Percentiles rank a stretch among this genome's conserved stretches.
Evolutionary conservation across 2,888 invertebrate species (phyloP).

Genomic region (Mythimna albipuncta): DNA sequence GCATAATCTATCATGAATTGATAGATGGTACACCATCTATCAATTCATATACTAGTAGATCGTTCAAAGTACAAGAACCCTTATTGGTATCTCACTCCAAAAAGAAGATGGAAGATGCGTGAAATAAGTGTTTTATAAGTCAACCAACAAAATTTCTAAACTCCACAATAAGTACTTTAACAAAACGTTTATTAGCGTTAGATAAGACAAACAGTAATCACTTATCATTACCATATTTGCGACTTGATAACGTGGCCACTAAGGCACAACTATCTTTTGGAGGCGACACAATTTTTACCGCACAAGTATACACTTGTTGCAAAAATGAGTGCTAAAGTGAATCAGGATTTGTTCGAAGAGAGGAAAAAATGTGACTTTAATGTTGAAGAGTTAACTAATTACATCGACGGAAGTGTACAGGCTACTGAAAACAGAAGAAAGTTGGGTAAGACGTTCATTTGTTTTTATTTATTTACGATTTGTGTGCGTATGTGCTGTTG

Average conservation of each 20-base stretch:
- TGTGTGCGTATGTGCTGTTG: not conserved
- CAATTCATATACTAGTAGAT: not conserved
- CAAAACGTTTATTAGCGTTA: constrained; percentile 6
- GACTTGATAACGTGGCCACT: constrained; percentile 32
- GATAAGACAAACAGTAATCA: constrained; percentile 37
- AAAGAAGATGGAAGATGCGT: not conserved
- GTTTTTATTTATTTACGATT: constrained; percentile 3
- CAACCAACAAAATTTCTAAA: not conserved
- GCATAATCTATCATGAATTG: too few species aligned
- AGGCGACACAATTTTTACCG: not conserved
- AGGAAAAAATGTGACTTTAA: constrained; percentile 93
- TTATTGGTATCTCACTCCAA: too few species aligned
- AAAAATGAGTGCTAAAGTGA: constrained; percentile 79
- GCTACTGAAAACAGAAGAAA: constrained; percentile 92
- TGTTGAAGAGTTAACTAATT: constrained; percentile 93
- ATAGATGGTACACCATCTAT: too few species aligned
- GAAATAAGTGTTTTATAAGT: not conserved
- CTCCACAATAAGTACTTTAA: constrained; percentile 2
- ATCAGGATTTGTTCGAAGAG: constrained; percentile 93
- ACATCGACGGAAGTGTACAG: constrained; percentile 93
- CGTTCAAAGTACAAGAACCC: too few species aligned
- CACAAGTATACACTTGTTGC: constrained; percentile 21
- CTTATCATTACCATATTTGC: constrained; percentile 11
- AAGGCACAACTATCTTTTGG: too few species aligned
- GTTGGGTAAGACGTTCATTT: constrained; percentile 71